Evolutionary conservation across 2,113 vertebrate genomes (phyloP).

Genomic region (Poicephalus meyeri): DNA sequence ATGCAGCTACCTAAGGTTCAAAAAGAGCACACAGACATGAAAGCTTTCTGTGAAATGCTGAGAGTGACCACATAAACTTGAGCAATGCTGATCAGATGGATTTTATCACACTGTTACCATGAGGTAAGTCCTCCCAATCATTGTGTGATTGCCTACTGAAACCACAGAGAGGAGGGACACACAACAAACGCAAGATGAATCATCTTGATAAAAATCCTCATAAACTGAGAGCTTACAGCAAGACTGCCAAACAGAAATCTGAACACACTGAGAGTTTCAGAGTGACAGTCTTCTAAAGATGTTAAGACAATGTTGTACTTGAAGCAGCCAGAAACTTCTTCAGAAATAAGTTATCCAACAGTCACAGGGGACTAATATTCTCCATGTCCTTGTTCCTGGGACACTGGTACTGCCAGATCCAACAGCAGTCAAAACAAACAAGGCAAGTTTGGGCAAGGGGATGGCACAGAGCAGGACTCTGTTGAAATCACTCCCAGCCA

Average conservation of each 20-base stretch:
- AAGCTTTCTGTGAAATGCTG: neutral
- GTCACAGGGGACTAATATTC: neutral
- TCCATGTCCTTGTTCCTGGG: neutral
- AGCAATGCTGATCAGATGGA: neutral
- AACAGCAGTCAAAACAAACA: neutral
- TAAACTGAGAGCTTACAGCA: neutral
- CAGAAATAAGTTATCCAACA: neutral
- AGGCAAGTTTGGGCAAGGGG: neutral
- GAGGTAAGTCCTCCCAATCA: neutral
- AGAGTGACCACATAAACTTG: neutral
- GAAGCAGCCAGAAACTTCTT: neutral
- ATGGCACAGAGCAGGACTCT: neutral
- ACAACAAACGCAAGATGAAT: neutral
- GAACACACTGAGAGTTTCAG: neutral
- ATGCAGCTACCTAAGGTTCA: neutral
- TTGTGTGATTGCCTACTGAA: neutral
- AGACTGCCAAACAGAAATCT: neutral
- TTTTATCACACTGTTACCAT: neutral
- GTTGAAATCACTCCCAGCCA: neutral
- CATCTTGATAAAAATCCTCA: neutral
- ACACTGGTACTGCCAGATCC: neutral
- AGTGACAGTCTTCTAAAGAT: neutral
- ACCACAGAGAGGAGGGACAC: neutral
- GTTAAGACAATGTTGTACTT: neutral
- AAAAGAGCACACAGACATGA: neutral